A percentile compares a stretch with the other conserved stretches of the same genome.
Conservation (phyloP, 1,140 invertebrate species). For the Cydia splendana region DNA sequence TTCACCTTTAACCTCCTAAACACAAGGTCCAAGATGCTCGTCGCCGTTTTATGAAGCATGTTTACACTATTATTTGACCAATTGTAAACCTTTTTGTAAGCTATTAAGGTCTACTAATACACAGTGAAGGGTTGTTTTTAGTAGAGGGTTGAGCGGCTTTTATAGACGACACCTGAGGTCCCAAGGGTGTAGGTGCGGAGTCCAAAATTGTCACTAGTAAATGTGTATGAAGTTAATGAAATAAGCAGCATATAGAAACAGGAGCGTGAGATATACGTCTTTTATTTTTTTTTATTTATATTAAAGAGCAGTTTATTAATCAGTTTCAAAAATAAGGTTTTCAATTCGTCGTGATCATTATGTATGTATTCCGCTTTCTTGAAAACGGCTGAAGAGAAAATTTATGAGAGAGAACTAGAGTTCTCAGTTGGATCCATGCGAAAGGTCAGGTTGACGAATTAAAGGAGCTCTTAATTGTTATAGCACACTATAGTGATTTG, state of each 20-base stretch:
- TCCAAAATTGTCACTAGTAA: not conserved
- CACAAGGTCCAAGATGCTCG: not conserved
- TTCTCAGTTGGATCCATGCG: no score
- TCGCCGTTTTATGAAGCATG: no score
- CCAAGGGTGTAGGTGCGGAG: constrained; percentile 3
- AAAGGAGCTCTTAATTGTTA: no score
- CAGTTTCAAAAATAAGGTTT: no score
- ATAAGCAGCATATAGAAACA: not conserved
- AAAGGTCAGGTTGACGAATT: no score
- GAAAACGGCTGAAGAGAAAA: no score
- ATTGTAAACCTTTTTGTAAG: not conserved
- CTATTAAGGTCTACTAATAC: not conserved
- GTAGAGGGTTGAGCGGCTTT: not conserved
- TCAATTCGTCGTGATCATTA: no score
- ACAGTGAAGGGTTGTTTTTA: not conserved
- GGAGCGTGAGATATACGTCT: not conserved
- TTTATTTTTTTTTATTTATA: no score
- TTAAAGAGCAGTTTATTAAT: no score
- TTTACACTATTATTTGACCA: not conserved
- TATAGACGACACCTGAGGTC: constrained; percentile 12
- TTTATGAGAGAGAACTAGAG: no score
- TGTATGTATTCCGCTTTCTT: no score
- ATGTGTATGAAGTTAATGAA: not conserved
- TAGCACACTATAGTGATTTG: no score
- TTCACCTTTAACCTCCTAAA: not conserved